These are phyloP conservation scores for Melanotaenia duboulayi DNA, from an alignment of 2,113 vertebrate genomes.

Conservation along the genomic window DNA sequence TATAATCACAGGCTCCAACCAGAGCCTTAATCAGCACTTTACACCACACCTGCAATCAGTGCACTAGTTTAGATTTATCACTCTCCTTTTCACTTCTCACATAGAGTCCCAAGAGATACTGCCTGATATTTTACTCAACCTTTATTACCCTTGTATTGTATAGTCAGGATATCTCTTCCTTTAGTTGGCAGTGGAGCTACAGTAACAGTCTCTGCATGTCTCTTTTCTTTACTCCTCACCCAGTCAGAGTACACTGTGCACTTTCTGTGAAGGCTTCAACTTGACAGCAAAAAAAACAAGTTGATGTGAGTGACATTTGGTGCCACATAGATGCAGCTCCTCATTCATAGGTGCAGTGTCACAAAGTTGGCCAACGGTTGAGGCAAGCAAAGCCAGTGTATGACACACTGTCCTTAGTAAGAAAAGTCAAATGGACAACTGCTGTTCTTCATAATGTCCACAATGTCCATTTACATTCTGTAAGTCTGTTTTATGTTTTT, in stretches of 20 bases:
- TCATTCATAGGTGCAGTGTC: slow-evolving; percentile 19
- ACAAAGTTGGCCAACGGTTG: slow-evolving; percentile 5
- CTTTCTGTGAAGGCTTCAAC: slow-evolving; percentile 21
- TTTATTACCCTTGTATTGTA: slow-evolving; percentile 18
- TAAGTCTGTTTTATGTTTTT: background rate
- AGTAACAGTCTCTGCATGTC: slow-evolving; percentile 17
- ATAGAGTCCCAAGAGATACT: slow-evolving; percentile 11
- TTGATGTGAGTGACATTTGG: slow-evolving; percentile 24
- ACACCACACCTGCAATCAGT: slow-evolving; percentile 59
- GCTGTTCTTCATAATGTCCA: background rate
- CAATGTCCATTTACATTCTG: background rate
- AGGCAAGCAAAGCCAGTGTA: background rate
- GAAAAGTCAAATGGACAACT: slow-evolving; percentile 24
- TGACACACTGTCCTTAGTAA: slow-evolving; percentile 7
- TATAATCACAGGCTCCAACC: slow-evolving; percentile 48
- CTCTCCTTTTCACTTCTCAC: slow-evolving; percentile 29
- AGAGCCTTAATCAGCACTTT: slow-evolving; percentile 65
- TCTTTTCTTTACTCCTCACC: slow-evolving; percentile 16
- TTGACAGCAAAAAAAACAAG: slow-evolving; percentile 12
- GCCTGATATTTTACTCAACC: slow-evolving; percentile 19
- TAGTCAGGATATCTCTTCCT: slow-evolving; percentile 13
- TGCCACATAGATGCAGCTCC: slow-evolving; percentile 10
- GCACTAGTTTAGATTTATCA: slow-evolving; percentile 60
- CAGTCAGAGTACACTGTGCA: background rate
- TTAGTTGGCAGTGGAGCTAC: background rate